Percentiles rank a stretch among this genome's conserved stretches.
These are phyloP conservation scores for Sardinella longiceps DNA, from an alignment of 2,797 vertebrate genomes.

Conservation along the genomic window DNA sequence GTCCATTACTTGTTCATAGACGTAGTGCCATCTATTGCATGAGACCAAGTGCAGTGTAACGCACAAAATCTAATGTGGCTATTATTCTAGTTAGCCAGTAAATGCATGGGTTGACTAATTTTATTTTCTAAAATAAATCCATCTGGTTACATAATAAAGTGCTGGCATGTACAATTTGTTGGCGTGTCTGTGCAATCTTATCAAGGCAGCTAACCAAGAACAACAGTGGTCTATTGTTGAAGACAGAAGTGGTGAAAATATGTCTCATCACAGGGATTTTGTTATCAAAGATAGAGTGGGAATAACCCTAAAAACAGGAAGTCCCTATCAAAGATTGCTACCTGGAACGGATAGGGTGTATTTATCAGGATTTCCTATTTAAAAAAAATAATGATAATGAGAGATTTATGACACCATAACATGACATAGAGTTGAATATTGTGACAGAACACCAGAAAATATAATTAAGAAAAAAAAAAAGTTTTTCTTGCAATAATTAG, in stretches of 20 bases:
- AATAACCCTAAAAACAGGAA: neutral
- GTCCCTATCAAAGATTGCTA: neutral
- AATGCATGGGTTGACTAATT: too few relatives aligned
- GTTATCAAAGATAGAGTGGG: neutral
- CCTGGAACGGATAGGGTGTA: neutral
- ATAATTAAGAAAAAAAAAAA: too few relatives aligned
- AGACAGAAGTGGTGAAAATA: neutral
- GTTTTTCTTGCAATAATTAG: too few relatives aligned
- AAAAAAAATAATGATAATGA: neutral
- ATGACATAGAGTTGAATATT: neutral
- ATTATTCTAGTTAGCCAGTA: too few relatives aligned
- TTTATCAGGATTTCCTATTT: neutral
- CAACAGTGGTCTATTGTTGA: neutral
- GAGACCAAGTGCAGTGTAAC: too few relatives aligned
- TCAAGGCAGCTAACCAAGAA: neutral
- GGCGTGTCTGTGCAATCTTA: neutral
- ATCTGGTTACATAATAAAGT: neutral
- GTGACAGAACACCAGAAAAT: too few relatives aligned
- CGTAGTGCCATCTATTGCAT: too few relatives aligned
- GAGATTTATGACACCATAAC: neutral
- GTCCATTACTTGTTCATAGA: too few relatives aligned
- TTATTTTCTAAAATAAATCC: too few relatives aligned
- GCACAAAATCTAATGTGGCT: too few relatives aligned
- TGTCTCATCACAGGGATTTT: neutral
- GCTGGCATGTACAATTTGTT: neutral